Percentiles rank a stretch among this genome's conserved stretches.
These are phyloP conservation scores for Psammodynastes pulverulentus DNA, from an alignment of 2,113 vertebrate species.

Conservation along the genomic window DNA sequence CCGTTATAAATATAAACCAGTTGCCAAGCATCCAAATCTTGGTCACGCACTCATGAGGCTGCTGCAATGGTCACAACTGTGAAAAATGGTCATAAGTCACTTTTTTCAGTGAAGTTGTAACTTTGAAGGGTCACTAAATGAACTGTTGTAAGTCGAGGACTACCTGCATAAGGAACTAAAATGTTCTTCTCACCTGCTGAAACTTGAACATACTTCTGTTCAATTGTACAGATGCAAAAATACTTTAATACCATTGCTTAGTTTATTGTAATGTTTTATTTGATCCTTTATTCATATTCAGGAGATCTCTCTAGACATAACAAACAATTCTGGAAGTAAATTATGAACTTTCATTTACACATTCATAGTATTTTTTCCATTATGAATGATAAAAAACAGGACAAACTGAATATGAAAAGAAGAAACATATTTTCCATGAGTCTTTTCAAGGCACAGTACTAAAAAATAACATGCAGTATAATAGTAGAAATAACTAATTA, in stretches of 20 bases:
- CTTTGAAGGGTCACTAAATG: not conserved
- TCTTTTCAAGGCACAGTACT: slow-evolving; percentile 33
- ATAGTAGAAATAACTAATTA: slow-evolving; percentile 16
- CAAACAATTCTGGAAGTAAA: slow-evolving; percentile 61
- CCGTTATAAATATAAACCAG: not conserved
- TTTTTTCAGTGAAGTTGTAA: not conserved
- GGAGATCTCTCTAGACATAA: slow-evolving; percentile 62
- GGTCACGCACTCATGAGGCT: not conserved
- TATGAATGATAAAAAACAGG: slow-evolving; percentile 34
- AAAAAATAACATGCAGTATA: not conserved
- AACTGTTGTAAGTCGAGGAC: not conserved
- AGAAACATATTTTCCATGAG: slow-evolving; percentile 8
- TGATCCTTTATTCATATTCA: slow-evolving; percentile 57
- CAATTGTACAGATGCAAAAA: slow-evolving; percentile 44
- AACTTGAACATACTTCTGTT: slow-evolving; percentile 20
- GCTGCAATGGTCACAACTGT: not conserved
- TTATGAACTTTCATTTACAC: slow-evolving; percentile 41
- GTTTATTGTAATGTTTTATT: slow-evolving; percentile 44
- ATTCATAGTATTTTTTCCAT: slow-evolving; percentile 40
- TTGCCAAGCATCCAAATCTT: not conserved
- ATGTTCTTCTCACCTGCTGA: slow-evolving; percentile 21
- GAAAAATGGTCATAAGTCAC: not conserved
- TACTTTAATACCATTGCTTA: slow-evolving; percentile 44
- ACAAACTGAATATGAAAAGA: slow-evolving; percentile 52
- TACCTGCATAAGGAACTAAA: not conserved